Evolutionary conservation across 2,113 vertebrate species (phyloP).

Genomic region (Acrocephalus kingi): DNA sequence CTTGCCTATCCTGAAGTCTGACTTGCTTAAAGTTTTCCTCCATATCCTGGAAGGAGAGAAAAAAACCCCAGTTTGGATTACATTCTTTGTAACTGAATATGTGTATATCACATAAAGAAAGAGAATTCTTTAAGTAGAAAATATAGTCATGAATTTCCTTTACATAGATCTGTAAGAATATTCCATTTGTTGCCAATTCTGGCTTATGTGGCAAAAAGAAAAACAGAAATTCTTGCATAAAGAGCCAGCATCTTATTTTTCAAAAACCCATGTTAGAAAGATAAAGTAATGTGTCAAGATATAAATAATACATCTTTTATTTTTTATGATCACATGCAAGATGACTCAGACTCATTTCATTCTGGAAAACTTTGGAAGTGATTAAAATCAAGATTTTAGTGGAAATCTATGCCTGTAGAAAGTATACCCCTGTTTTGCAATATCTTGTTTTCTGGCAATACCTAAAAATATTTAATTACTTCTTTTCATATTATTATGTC

Average conservation of each 20-base stretch:
- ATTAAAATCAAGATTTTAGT: neutral
- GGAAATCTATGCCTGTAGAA: neutral
- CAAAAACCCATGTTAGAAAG: neutral
- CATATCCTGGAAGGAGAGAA: conserved; percentile 64
- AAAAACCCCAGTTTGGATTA: neutral
- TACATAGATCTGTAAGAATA: neutral
- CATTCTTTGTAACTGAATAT: neutral
- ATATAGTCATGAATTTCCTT: neutral
- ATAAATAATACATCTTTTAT: neutral
- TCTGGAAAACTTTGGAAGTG: neutral
- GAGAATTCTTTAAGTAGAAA: neutral
- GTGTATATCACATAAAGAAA: neutral
- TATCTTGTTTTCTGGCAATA: neutral
- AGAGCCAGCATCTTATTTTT: neutral
- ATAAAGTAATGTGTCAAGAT: neutral
- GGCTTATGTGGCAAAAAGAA: neutral
- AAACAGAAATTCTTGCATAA: neutral
- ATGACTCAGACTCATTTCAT: neutral
- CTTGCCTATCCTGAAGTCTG: conserved; percentile 60
- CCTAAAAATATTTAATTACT: neutral
- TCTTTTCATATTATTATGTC: neutral
- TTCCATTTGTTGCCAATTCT: neutral
- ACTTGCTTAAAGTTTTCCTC: conserved; percentile 71
- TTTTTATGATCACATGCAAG: neutral
- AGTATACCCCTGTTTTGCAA: neutral